Percentiles rank a stretch among this genome's conserved stretches.
These are phyloP conservation scores for Archips xylosteana DNA, from an alignment of 2,888 invertebrate genomes.

Conservation along the genomic window DNA sequence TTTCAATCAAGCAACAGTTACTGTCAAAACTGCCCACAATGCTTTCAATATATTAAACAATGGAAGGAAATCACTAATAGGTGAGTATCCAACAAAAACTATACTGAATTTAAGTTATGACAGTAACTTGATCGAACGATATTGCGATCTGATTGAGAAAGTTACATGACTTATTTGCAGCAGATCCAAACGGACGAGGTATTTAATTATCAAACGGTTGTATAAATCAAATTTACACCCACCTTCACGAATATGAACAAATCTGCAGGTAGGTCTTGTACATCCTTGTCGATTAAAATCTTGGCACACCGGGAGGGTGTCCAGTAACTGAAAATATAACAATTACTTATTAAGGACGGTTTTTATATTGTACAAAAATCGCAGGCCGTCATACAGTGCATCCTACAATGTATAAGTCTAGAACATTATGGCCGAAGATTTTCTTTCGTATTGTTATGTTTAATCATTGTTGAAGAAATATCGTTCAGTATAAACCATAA, in stretches of 20 bases:
- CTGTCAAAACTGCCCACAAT: slow-evolving; percentile 28
- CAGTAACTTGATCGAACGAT: slow-evolving; percentile 29
- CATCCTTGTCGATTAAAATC: slow-evolving; percentile 99
- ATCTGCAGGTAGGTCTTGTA: slow-evolving; percentile 98
- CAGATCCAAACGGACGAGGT: slow-evolving; percentile 34
- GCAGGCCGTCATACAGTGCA: slow-evolving; percentile 60
- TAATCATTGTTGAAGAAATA: slow-evolving; percentile 11
- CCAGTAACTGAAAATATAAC: slow-evolving; percentile 96
- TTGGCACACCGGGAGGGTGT: slow-evolving; percentile 99
- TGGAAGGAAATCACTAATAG: not conserved
- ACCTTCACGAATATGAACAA: slow-evolving; percentile 99
- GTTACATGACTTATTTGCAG: slow-evolving; percentile 43
- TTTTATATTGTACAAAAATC: slow-evolving; percentile 41
- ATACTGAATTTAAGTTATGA: slow-evolving; percentile 26
- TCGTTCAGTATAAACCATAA: not conserved
- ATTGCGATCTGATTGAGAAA: slow-evolving; percentile 22
- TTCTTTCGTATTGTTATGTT: not conserved
- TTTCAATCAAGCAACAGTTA: slow-evolving; percentile 20
- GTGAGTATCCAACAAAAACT: not conserved
- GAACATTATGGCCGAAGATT: slow-evolving; percentile 19
- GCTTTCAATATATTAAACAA: not conserved
- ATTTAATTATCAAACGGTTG: slow-evolving; percentile 40
- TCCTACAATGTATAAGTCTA: slow-evolving; percentile 54
- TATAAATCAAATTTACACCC: slow-evolving; percentile 66
- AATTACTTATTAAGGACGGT: slow-evolving; percentile 66